Conservation (phyloP, 2,888 invertebrate species). For the Hipparchia sbordonii region DNA sequence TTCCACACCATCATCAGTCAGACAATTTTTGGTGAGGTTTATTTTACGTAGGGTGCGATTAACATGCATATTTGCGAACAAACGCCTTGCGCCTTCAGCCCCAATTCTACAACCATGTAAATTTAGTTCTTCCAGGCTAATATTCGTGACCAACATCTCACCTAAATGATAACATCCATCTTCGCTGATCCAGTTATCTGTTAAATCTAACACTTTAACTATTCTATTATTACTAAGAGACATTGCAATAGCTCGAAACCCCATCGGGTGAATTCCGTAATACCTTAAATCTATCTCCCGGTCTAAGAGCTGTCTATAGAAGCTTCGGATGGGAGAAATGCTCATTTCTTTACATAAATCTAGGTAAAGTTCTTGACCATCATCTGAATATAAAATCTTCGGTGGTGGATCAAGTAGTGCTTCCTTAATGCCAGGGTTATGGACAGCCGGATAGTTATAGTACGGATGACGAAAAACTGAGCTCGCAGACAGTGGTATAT, state of each 20-base stretch:
- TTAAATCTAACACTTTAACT: constrained; percentile 49
- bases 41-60: constrained; percentile 46
- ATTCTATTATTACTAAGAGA: constrained; percentile 45
- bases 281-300: constrained; percentile 49
- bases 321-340: constrained; percentile 47
- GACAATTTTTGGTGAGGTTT: constrained; percentile 46
- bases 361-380: constrained; percentile 58
- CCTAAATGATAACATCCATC: constrained; percentile 54
- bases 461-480: constrained; percentile 50
- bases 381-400: constrained; percentile 46
- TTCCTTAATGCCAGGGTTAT: constrained; percentile 49
- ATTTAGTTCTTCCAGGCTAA: constrained; percentile 45
- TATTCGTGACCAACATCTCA: constrained; percentile 48
- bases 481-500: constrained; percentile 55
- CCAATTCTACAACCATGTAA: constrained; percentile 52
- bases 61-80: constrained; percentile 42
- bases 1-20: constrained; percentile 47
- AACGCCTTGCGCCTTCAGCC: constrained; percentile 42
- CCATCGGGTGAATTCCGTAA: constrained; percentile 41
- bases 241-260: constrained; percentile 44
- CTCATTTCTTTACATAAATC: constrained; percentile 51
- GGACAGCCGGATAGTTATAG: constrained; percentile 48
- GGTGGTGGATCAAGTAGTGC: constrained; percentile 43
- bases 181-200: constrained; percentile 50
- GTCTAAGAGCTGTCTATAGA: constrained; percentile 49